A percentile compares a stretch with the other conserved stretches of the same genome.
Evolutionary conservation across 2,797 vertebrate species (phyloP).

Genomic region (Poeciliopsis infans): DNA sequence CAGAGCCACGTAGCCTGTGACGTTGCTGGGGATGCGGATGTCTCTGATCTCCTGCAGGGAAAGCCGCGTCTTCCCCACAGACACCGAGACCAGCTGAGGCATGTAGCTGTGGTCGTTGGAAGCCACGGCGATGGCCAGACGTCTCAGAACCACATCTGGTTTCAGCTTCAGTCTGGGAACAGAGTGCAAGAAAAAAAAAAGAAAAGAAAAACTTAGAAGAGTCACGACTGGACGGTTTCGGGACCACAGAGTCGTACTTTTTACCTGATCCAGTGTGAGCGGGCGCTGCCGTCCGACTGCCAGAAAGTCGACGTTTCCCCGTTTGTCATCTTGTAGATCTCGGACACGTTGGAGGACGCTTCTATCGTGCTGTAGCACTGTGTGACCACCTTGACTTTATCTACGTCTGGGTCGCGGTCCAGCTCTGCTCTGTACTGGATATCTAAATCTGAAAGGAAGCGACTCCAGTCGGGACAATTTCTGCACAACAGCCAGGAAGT

Average conservation of each 20-base stretch:
- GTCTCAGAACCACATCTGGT: slow-evolving; percentile 91
- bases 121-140: slow-evolving; percentile 92
- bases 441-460: slow-evolving; percentile 76
- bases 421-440: slow-evolving; percentile 86
- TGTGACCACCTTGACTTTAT: slow-evolving; percentile 90
- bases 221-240: neutral
- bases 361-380: slow-evolving; percentile 95
- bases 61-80: slow-evolving; percentile 89
- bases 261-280: slow-evolving; percentile 96
- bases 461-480: neutral
- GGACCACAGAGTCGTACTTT: neutral
- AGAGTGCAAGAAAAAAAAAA: neutral
- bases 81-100: slow-evolving; percentile 96
- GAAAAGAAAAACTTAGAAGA: neutral
- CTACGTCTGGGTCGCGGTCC: slow-evolving; percentile 86
- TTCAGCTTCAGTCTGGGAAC: slow-evolving; percentile 92
- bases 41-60: slow-evolving; percentile 94
- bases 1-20: slow-evolving; percentile 95
- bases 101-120: slow-evolving; percentile 98
- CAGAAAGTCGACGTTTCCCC: slow-evolving; percentile 94
- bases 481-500: neutral
- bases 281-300: slow-evolving; percentile 96
- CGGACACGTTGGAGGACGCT: slow-evolving; percentile 90
- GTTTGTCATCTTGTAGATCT: slow-evolving; percentile 94
- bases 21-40: slow-evolving; percentile 95